Evolutionary conservation across 2,113 vertebrate species (phyloP).

Genomic region (Etheostoma cragini): DNA sequence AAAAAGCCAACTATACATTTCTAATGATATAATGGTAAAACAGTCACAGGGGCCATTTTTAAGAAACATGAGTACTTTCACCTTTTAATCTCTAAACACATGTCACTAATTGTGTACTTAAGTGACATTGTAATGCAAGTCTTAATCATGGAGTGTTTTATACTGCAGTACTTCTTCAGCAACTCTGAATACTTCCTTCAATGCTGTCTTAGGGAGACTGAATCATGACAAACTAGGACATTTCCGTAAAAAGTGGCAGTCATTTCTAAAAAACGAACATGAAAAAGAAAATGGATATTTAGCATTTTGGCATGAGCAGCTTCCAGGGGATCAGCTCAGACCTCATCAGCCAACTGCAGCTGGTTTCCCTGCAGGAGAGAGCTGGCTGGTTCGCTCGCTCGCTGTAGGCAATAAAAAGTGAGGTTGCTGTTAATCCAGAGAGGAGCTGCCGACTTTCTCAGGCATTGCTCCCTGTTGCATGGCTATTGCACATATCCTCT

Average conservation of each 20-base stretch:
- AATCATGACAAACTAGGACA: neutral
- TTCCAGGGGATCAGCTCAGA: constrained; percentile 46
- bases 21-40: neutral
- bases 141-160: neutral
- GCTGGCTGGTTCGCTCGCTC: constrained; percentile 46
- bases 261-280: constrained; percentile 21
- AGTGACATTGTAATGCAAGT: neutral
- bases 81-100: neutral
- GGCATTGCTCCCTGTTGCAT: constrained; percentile 81
- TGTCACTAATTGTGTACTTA: neutral
- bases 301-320: constrained; percentile 44
- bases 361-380: constrained; percentile 61
- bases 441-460: constrained; percentile 72
- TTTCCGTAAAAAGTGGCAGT: constrained; percentile 13
- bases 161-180: neutral
- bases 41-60: neutral
- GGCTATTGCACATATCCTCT: constrained; percentile 81
- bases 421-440: constrained; percentile 70
- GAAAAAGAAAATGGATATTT: constrained; percentile 21
- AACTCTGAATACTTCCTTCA: neutral
- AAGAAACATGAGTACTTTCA: neutral
- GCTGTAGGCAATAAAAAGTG: constrained; percentile 59
- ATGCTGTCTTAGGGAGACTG: neutral
- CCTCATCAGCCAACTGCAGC: constrained; percentile 44
- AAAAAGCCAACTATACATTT: neutral